Evolutionary conservation across 2,888 invertebrate genomes (phyloP), one percentile per base, ranked within the genome.

Genomic region (Pristionchus maxplancki): DNA sequence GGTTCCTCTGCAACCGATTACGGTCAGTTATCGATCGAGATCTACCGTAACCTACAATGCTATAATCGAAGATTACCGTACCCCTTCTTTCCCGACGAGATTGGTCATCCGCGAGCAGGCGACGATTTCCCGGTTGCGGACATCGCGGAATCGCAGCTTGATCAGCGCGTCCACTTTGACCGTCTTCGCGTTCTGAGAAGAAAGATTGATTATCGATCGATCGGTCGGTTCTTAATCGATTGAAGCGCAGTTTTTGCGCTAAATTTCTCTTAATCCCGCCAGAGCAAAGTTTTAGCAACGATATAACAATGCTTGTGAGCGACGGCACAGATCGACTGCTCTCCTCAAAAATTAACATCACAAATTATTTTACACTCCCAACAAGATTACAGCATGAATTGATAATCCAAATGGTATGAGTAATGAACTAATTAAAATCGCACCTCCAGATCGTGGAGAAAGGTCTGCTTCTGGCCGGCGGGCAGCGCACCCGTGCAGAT

Each of bases 401-500:
- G n/a, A n/a, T n/a, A n/a, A n/a, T n/a, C n/a, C n/a, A n/a, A n/a
- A n/a, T n/a, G n/a, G n/a, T n/a, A n/a, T n/a, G n/a, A 84, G 50
- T 44, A 88, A 89, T 87, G 53, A 84, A 40, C 15, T 15, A 6
- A 64, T 37, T 31, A 40, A 34, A 82, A 67, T 31, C 78, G 8
- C 28, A 96, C 95, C 94, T 97, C 97, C 0, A 98, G 98, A 95
- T 99, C 98, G 95, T 98, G 97, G 34, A 99, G 96, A 95, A 99
- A 99, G 1, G 96, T 95, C 31, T 95, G 95, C 50, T 97, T 95
- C 91, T 96, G 96, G 58, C 97, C 97, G 0, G 97, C 97, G 1
- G 99, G 99, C 95, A 97, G 96, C 91, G 98, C 97, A 1, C 98
- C 98, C 1, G 98, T 97, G 28, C 97, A 96, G 3, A 97, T 97